phyloP scores from a whole-genome alignment of 2,888 invertebrate genomes.

The Chymomyza caudatula region DNA sequence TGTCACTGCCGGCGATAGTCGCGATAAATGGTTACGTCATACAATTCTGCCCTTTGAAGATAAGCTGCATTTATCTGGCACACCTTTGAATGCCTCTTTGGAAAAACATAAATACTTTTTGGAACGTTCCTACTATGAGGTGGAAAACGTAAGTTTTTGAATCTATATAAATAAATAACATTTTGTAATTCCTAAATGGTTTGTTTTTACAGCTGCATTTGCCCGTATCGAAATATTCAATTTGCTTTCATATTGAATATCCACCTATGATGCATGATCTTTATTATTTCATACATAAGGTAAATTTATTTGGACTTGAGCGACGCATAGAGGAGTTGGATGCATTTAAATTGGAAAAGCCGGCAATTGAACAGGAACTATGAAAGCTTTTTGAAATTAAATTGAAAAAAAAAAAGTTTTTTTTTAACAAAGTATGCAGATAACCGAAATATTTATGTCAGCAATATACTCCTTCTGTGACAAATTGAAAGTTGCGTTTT shows the following conservation, averaged over 20 bases:
- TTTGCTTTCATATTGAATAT: conserved; percentile 23
- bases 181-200: too few relatives aligned
- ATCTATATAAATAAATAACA: too few relatives aligned
- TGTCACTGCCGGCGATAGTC: conserved; percentile 91
- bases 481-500: too few relatives aligned
- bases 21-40: conserved; percentile 81
- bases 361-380: not conserved
- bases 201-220: conserved; percentile 19
- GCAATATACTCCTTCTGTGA: too few relatives aligned
- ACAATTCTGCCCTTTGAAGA: conserved; percentile 50
- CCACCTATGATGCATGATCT: conserved; percentile 24
- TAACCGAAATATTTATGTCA: too few relatives aligned
- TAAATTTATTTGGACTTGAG: conserved; percentile 34
- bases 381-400: not conserved
- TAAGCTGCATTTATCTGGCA: conserved; percentile 9
- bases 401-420: not conserved
- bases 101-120: conserved; percentile 32
- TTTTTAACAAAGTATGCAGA: too few relatives aligned
- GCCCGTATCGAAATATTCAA: conserved; percentile 28
- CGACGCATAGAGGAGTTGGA: not conserved
- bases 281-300: conserved; percentile 35
- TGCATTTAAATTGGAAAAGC: not conserved
- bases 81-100: conserved; percentile 26
- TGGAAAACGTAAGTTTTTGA: conserved; percentile 42
- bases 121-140: conserved; percentile 33